Base-by-base conservation (phyloP, 2,113 vertebrate genomes). In the Onychorhynchus coronatus region DNA sequence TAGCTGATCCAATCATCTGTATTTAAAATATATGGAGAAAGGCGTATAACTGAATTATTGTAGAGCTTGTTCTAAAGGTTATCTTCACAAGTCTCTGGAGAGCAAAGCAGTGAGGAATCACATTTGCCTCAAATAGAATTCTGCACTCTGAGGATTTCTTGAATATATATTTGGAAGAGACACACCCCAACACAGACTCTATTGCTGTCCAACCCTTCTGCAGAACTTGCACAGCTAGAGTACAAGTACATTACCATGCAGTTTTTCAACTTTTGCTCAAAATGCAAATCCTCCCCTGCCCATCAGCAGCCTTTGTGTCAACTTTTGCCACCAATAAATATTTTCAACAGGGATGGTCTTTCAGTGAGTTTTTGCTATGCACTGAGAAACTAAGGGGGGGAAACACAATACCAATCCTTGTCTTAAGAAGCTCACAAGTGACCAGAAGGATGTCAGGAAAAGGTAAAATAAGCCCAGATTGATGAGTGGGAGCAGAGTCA, bases 1-100 rank as follows among this genome's bases (percentile, higher is more conserved):
- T 12, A 87, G 18, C 14, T 86, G 91, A 91, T 89, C 47, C 56
- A 92, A 92, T 75, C 33, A 88, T n/a, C 41, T 78, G 31, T 42
- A 84, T 88, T 90, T 93, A 90, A 95, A 93, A 85, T 37, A 75
- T 47, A 89, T 9, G 28, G 86, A 81, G 39, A 73, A 80, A 85
- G 71, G 37, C 6, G 41, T 4, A 3, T 80, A 94, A 94, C 1
- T 31, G 21, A 91, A 85, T 90, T 93, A 75, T 18, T 85, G 67
- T 46, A 53, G 35, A 88, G 27, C 76, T 88, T 84, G 55, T 84
- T 92, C 27, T 70, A 79, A 92, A 80, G 62, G 67, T 79, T 93
- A 77, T 72, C 47, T 80, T 86, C 21, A 3, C 19, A 89, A 84
- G 52, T 92, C 89, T 86, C 63, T 80, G 70, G 44, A 92, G 22